Evolutionary conservation across 2,888 invertebrate genomes (phyloP).

Genomic region (Drosophila pegasa): DNA sequence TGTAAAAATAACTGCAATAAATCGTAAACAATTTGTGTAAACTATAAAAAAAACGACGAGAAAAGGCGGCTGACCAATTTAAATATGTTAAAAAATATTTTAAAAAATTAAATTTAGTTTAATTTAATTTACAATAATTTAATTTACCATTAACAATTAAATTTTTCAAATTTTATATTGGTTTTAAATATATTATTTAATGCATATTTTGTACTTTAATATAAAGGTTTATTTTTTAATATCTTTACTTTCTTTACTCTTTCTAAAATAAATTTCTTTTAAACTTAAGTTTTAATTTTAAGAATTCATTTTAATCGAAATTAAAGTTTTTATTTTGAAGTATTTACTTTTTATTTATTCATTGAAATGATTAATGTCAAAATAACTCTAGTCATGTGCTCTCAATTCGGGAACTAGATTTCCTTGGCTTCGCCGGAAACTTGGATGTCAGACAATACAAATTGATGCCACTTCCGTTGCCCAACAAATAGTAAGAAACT

Average conservation of each 20-base stretch:
- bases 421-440: background rate
- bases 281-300: too few relatives aligned
- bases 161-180: too few relatives aligned
- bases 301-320: too few relatives aligned
- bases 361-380: background rate
- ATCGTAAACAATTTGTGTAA: background rate
- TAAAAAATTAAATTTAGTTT: too few relatives aligned
- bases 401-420: background rate
- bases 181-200: too few relatives aligned
- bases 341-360: background rate
- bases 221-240: too few relatives aligned
- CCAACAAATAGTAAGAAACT: background rate
- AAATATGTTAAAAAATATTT: too few relatives aligned
- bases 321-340: background rate
- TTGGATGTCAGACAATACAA: constrained; percentile 10
- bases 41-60: background rate
- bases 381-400: background rate
- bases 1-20: constrained; percentile 3
- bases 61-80: background rate
- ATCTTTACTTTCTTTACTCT: too few relatives aligned
- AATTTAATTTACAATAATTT: too few relatives aligned
- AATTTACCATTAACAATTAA: too few relatives aligned
- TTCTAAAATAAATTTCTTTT: too few relatives aligned
- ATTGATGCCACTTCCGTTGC: constrained; percentile 25
- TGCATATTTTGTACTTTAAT: too few relatives aligned